Evolutionary conservation across 2,113 vertebrate species (phyloP).

Genomic region (Bos indicus): DNA sequence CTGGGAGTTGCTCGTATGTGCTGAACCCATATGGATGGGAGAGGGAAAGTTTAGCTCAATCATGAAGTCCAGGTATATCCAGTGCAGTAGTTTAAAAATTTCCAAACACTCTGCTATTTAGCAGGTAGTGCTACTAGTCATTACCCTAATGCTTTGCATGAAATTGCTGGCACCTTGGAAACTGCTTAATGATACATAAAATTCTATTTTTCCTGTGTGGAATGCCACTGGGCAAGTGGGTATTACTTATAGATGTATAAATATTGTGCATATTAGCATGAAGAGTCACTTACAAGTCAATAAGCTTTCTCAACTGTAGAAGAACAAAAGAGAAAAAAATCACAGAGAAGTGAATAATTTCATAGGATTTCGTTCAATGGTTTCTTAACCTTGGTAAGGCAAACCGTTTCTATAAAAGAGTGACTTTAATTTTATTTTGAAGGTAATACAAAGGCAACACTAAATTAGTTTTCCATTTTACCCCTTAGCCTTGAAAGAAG

Average conservation of each 20-base stretch:
- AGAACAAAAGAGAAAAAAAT: conserved; percentile 56
- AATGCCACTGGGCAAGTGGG: conserved; percentile 67
- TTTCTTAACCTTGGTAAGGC: conserved; percentile 67
- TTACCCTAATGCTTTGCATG: conserved; percentile 45
- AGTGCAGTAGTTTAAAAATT: conserved; percentile 24
- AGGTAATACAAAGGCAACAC: conserved; percentile 49
- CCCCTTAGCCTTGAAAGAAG: conserved; percentile 50
- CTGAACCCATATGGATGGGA: not conserved
- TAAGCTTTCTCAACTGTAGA: conserved; percentile 65
- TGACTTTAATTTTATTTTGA: conserved; percentile 66
- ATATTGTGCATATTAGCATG: conserved; percentile 74
- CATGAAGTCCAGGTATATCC: not conserved
- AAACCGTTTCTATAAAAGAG: conserved; percentile 50
- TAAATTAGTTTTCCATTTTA: conserved; percentile 59
- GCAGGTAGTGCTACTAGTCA: conserved; percentile 17
- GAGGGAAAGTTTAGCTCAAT: not conserved
- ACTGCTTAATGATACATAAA: conserved; percentile 74
- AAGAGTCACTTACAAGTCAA: conserved; percentile 71
- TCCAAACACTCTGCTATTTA: conserved; percentile 16
- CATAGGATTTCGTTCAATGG: conserved; percentile 54
- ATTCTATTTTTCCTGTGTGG: conserved; percentile 69
- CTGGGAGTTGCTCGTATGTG: not conserved
- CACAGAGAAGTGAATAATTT: conserved; percentile 54
- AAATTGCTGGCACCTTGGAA: conserved; percentile 57
- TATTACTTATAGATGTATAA: conserved; percentile 75